Percentiles rank a stretch among this genome's conserved stretches.
These are phyloP conservation scores for Tadarida brasiliensis DNA, from an alignment of 2,797 vertebrate genomes.

Conservation along the genomic window DNA sequence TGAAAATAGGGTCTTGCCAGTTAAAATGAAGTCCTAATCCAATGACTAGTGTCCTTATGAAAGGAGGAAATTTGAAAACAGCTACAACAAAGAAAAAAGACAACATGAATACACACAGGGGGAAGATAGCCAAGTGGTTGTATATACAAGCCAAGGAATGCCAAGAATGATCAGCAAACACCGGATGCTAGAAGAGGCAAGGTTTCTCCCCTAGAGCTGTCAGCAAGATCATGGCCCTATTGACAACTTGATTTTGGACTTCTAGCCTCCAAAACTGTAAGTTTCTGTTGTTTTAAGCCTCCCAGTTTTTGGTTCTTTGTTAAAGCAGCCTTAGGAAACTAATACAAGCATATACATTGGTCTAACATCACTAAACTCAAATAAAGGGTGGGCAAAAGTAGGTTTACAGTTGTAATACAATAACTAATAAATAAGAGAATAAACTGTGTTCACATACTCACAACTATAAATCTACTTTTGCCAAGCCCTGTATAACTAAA, in stretches of 20 bases:
- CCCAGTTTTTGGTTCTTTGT: neutral
- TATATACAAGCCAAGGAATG: neutral
- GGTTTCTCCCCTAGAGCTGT: neutral
- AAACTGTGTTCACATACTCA: neutral
- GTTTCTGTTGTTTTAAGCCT: neutral
- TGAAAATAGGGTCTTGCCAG: conserved; percentile 4
- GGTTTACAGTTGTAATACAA: neutral
- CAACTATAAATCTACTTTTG: neutral
- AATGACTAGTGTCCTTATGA: neutral
- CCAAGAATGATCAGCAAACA: neutral
- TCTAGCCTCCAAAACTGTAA: neutral
- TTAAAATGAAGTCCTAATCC: conserved; percentile 19
- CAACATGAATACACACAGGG: neutral
- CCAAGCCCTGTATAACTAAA: neutral
- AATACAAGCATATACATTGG: neutral
- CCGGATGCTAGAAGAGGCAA: neutral
- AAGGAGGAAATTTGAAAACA: conserved; percentile 23
- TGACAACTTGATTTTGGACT: neutral
- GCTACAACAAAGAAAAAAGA: neutral
- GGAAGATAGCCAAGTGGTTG: neutral
- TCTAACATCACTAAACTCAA: conserved; percentile 44
- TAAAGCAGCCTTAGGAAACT: neutral
- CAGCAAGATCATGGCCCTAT: neutral
- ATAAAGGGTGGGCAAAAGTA: neutral
- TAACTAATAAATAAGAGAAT: neutral